phyloP scores from a whole-genome alignment of 2,888 invertebrate genomes.

The Trichopria drosophilae region DNA sequence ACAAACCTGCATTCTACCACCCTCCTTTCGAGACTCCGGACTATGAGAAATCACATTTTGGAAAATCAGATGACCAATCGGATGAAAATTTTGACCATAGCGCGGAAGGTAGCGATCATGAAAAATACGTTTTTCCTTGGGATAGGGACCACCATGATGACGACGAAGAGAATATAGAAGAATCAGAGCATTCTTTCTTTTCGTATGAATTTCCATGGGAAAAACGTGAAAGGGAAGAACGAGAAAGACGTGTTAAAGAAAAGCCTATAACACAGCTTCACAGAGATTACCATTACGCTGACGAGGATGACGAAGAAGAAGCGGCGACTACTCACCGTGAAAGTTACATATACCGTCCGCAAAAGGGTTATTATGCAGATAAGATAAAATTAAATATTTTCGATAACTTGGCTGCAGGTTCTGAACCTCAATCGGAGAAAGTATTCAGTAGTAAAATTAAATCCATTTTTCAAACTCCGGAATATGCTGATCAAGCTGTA shows the following conservation, averaged over 20 bases:
- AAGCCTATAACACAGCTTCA: constrained; percentile 8
- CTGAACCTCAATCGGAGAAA: neutral
- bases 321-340: constrained; percentile 9
- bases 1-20: constrained; percentile 50
- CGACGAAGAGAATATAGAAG: constrained; percentile 28
- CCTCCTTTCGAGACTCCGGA: constrained; percentile 42
- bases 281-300: constrained; percentile 29
- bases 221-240: constrained; percentile 44
- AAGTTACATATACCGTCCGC: neutral
- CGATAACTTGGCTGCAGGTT: neutral
- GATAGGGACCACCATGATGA: constrained; percentile 39
- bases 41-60: constrained; percentile 32
- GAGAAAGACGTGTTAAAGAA: constrained; percentile 32
- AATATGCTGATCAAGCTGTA: no score
- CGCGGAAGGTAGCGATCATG: constrained; percentile 34
- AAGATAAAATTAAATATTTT: neutral
- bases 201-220: constrained; percentile 55
- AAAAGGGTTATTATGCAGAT: constrained; percentile 4
- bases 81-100: constrained; percentile 28
- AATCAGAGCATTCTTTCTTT: constrained; percentile 32
- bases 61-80: constrained; percentile 18
- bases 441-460: constrained; percentile 4
- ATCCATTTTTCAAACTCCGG: no score
- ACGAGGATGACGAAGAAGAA: constrained; percentile 35
- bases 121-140: constrained; percentile 49